Base-by-base conservation (phyloP, 2,797 vertebrate genomes). In the Centroberyx gerrardi region DNA sequence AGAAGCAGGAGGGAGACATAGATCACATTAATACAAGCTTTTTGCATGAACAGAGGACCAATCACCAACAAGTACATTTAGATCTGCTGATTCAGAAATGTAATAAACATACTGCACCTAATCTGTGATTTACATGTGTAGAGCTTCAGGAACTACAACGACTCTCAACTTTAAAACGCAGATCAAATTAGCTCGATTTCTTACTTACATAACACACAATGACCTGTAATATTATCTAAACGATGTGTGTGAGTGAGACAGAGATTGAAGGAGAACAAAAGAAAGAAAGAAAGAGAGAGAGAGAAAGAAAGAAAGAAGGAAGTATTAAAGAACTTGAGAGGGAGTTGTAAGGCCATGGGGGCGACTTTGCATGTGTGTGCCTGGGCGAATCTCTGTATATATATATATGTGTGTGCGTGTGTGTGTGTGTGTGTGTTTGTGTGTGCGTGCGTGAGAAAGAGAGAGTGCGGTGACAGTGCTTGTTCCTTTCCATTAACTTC, bases 401-500 rank as follows among this genome's bases (percentile, higher is more conserved):
- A 10, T 52, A 10, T 52, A 36, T 79, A 65, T 68, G 74, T 79
- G 67, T 83, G 68, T 70, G 22, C 28, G 10, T 54, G 59, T 31
- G 72, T 68, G 74, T 79, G 67, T 81, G 68, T 70, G 18, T 52
- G 8, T 53, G 58, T 33, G 52, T 8, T 9, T 29, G 33, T 52
- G 6, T 15, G 54, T 36, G 66, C 27, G 27, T 28, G 52, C 13
- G 18, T 12, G 2, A 73, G 18, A 82, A 44, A 48, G 74, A 64
- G 72, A 40, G 52, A 82, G 80, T 78, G 68, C 72, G 74, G 87
- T 89, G 91, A 88, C 91, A 91, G 85, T 44, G 68, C 90, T 84
- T 93, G 92, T 91, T 93, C 89, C 87, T 90, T 93, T 81, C 78
- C 81, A 92, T 94, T 93, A 93, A 87, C 88, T 90, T 93, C 92